Base-by-base conservation (phyloP, 2,888 invertebrate species). In the Rhodophaea formosa region DNA sequence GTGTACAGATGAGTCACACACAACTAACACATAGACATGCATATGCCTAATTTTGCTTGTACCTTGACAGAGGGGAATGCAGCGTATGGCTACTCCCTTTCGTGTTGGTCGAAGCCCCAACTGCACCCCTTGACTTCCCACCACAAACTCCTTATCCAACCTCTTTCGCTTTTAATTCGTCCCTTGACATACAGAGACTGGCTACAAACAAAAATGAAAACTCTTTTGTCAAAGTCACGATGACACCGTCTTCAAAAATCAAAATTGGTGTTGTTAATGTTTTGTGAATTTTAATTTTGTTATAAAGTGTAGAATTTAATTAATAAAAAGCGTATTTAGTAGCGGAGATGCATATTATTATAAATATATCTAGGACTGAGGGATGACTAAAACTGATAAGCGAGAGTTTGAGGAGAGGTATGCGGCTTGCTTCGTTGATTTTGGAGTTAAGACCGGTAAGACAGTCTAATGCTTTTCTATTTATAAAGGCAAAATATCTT, bases 401-500 rank as follows among this genome's bases (percentile, higher is more conserved):
- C 76, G 90, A 57, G 79, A 82, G 57, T 90, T 90, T 58, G 89
- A 88, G 68, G 83, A 84, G 32, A 79, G 90, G 72, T 90, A 88
- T 69, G 70, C 79, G 16, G 82, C 86, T 58, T 91, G 91, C 63
- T 88, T 89, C 65, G 64, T 82, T 43, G 91, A 91, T 75, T 86
- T 90, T 66, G 85, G 82, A 30, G 56, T 89, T 3, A 91, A 91
- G 82, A 86, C 80, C 59, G 79, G 91, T 90, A 69, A 75, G 70
- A 66, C 12, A 15, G 45, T 51, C 14, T 55, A 12, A 46, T n/a
- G 47, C 14, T 12, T 17, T 30, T n/a, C n/a, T n/a, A n/a, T n/a
- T n/a, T n/a, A n/a, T n/a, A n/a, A n/a, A n/a, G n/a, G n/a, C n/a
- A n/a, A n/a, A n/a, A n/a, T n/a, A n/a, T n/a, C n/a, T n/a, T n/a